Conservation (phyloP, 2,888 invertebrate genomes). For the Stictocephala bisonia region DNA sequence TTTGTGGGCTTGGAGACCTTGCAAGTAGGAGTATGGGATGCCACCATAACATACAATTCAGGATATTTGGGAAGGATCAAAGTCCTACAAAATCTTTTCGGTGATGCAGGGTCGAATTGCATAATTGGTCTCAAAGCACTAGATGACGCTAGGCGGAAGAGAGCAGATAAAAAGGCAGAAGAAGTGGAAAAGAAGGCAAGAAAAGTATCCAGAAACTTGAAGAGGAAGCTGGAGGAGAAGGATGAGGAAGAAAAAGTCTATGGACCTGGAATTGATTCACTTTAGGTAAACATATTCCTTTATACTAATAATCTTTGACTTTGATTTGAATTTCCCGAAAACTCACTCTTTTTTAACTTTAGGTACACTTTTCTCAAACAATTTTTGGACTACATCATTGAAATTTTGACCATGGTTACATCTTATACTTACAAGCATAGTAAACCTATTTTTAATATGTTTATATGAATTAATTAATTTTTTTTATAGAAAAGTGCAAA, state of each 20-base stretch:
- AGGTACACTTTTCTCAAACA: conserved; percentile 5
- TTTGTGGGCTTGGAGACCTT: conserved; percentile 11
- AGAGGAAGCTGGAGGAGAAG: conserved; percentile 6
- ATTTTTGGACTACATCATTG: too few relatives aligned
- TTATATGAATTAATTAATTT: background rate
- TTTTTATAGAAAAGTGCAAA: background rate
- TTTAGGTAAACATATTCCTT: background rate
- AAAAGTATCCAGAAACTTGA: background rate
- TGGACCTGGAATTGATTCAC: background rate
- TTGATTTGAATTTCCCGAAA: background rate
- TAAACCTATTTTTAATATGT: background rate
- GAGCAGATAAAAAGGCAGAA: background rate
- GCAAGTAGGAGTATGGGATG: background rate
- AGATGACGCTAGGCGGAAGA: background rate
- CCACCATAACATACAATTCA: background rate
- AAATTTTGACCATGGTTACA: too few relatives aligned
- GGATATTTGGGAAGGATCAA: background rate
- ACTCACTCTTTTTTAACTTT: background rate
- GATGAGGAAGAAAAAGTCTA: background rate
- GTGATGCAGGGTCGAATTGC: background rate
- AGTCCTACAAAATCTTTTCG: background rate
- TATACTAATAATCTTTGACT: background rate
- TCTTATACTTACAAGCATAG: background rate
- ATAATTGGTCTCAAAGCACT: background rate
- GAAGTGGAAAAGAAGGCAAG: conserved; percentile 19